Base-by-base conservation (phyloP, 2,888 invertebrate species). In the Sclerodermus sp. region DNA sequence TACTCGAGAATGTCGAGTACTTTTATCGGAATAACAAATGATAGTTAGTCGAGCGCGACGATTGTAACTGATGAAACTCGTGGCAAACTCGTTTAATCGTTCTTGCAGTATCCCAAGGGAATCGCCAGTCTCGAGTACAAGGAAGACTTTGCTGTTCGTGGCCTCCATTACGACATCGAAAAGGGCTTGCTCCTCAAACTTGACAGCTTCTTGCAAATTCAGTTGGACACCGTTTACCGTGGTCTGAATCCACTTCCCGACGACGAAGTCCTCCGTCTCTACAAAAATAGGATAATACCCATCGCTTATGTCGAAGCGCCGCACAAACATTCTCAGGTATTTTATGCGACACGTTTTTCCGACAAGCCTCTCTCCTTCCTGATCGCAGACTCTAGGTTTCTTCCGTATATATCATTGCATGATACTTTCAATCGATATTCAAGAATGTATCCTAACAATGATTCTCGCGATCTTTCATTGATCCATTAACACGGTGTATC, bases 151-250 rank as follows among this genome's bases (percentile, higher is more conserved):
- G 95, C 96, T 13, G 93, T 97, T 1, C 85, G 98, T 56, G 98
- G 98, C 31, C 84, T 99, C n/a, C 98, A 98, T 80, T 98, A 96
- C 82, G 98, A 99, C 76, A 92, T 96, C 71, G 90, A 93, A 78
- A 94, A 95, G 80, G 96, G 97, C 2, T 81, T 96, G 12, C 82
- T 98, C 17, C 82, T 98, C 65, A 98, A 98, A 78, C 82, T 98
- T 65, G 97, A 98, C 80, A 93, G 95, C 1, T 98, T 96, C 78
- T 84, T 96, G 62, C 95, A 97, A 85, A 95, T 98, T 61, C 97
- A 98, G 78, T 85, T 94, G 74, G 97, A 95, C 41, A 89, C 95
- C 1, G 96, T 96, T 1, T 96, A 94, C 78, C 82, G 91, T 64
- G 96, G 96, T 1, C 79, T 92, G 13, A 89, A 89, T 39, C 88